These are phyloP conservation scores for Prostheceraeus crozeri DNA, from an alignment of 2,888 invertebrate genomes.

Conservation along the genomic window DNA sequence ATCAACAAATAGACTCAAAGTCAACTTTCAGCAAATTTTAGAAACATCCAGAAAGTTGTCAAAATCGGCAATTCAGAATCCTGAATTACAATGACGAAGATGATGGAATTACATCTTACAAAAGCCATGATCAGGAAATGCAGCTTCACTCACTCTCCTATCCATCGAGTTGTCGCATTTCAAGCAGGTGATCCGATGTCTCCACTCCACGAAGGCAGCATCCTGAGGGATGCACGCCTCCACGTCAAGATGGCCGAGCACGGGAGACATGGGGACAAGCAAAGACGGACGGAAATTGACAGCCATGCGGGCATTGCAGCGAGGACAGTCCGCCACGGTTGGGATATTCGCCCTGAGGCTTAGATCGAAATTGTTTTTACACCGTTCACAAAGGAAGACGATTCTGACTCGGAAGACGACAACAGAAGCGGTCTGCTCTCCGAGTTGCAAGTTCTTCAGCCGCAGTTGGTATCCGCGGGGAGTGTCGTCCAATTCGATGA, in stretches of 20 bases:
- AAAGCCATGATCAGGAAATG: too few species aligned
- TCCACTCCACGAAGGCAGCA: constrained; percentile 42
- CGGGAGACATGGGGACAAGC: constrained; percentile 50
- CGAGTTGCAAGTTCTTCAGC: constrained; percentile 48
- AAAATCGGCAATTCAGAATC: too few species aligned
- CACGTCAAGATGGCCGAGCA: constrained; percentile 54
- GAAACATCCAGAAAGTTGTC: too few species aligned
- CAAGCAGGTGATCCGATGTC: background rate
- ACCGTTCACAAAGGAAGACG: constrained; percentile 49
- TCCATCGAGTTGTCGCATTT: background rate
- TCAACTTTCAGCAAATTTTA: too few species aligned
- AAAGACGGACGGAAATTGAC: constrained; percentile 45
- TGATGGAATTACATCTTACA: too few species aligned
- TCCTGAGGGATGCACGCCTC: constrained; percentile 53
- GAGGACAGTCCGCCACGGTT: constrained; percentile 39
- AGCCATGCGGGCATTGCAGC: constrained; percentile 40
- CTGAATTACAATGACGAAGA: too few species aligned
- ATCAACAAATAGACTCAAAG: too few species aligned
- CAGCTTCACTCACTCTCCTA: background rate
- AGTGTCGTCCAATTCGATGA: constrained; percentile 32
- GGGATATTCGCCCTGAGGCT: background rate
- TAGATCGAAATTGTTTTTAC: constrained; percentile 38
- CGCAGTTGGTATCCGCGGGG: constrained; percentile 51
- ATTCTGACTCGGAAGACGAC: constrained; percentile 46
- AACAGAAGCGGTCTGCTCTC: constrained; percentile 49